Conservation (phyloP, 2,888 invertebrate species). For the Rhingia campestris region DNA sequence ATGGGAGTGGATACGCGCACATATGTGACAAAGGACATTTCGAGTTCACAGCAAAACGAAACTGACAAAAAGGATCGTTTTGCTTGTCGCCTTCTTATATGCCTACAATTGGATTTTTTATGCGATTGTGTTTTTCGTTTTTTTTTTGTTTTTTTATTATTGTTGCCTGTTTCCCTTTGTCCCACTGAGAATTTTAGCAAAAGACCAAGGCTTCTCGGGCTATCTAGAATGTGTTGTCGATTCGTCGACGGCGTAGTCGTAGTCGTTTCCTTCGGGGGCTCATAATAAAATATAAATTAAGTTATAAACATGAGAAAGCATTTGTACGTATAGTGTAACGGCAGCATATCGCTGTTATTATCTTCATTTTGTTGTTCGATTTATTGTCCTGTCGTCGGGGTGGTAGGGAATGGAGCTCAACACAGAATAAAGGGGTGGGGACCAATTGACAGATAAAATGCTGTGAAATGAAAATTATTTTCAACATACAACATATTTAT, state of each 20-base stretch:
- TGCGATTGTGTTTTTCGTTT: conserved; percentile 44
- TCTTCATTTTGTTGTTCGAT: conserved; percentile 70
- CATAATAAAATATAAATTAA: conserved; percentile 73
- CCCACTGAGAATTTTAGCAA: conserved; percentile 33
- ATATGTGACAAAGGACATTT: conserved; percentile 55
- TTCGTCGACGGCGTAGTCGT: not conserved
- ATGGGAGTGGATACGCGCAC: conserved; percentile 22
- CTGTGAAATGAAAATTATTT: conserved; percentile 60
- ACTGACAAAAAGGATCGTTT: conserved; percentile 34
- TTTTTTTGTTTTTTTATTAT: conserved; percentile 62
- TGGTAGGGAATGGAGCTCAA: not conserved
- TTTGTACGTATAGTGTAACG: conserved; percentile 40
- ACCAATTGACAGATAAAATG: conserved; percentile 42
- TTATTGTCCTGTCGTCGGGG: conserved; percentile 51
- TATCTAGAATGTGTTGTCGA: conserved; percentile 17
- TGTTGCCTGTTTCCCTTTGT: conserved; percentile 27
- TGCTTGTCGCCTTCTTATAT: conserved; percentile 14
- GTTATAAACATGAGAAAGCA: conserved; percentile 62
- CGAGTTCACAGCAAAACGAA: not conserved
- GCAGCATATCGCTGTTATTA: conserved; percentile 62
- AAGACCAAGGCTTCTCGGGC: conserved; percentile 23
- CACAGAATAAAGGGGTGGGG: conserved; percentile 41
- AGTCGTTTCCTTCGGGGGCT: conserved; percentile 36
- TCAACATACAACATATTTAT: not conserved
- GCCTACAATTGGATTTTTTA: conserved; percentile 58